Percentiles rank a stretch among this genome's conserved stretches.
Evolutionary conservation across 2,888 invertebrate species (phyloP).

Genomic region (Ischnura elegans): DNA sequence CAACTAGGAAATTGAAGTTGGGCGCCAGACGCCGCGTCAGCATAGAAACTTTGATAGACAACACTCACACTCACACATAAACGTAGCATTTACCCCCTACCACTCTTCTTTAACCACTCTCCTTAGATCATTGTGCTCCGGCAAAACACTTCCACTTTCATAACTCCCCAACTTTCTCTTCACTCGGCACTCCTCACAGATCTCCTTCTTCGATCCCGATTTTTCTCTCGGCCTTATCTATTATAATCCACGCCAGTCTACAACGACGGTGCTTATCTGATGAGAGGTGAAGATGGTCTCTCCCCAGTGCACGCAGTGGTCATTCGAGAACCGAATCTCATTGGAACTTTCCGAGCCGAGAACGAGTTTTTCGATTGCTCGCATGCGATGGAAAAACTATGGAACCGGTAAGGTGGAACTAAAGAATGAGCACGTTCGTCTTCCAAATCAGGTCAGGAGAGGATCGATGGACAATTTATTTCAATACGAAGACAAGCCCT

Average conservation of each 20-base stretch:
- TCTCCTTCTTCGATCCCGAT: background rate
- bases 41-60: background rate
- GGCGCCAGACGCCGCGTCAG: background rate
- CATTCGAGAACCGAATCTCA: background rate
- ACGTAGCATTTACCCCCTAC: background rate
- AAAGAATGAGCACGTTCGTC: background rate
- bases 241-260: background rate
- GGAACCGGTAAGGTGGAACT: background rate
- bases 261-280: background rate
- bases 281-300: background rate
- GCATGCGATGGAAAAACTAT: background rate
- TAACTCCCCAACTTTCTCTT: background rate
- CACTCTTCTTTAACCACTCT: background rate
- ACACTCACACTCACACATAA: background rate
- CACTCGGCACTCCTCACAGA: background rate
- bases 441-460: background rate
- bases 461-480: background rate
- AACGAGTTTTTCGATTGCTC: background rate
- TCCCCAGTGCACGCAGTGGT: background rate
- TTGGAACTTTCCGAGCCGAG: background rate
- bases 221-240: background rate
- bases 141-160: constrained; percentile 17
- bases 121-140: constrained; percentile 24
- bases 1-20: background rate
- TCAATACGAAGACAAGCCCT: too few species aligned